These are phyloP conservation scores for Erebia palarica DNA, from an alignment of 2,888 invertebrate species.

Conservation along the genomic window DNA sequence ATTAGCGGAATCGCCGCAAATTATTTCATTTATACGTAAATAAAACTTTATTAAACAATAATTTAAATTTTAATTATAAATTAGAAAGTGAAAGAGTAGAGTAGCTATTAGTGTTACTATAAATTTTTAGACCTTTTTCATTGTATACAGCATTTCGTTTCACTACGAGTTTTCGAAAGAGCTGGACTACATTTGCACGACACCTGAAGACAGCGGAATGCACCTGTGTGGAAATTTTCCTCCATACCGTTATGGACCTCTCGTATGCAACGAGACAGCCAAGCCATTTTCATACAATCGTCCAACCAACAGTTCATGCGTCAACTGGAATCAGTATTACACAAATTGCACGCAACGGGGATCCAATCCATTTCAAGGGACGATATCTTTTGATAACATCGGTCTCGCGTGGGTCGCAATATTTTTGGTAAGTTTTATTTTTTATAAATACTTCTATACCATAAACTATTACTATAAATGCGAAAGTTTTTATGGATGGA, in stretches of 20 bases:
- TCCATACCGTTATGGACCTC: conserved; percentile 87
- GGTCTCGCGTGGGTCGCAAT: conserved; percentile 99
- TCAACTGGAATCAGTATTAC: conserved; percentile 99
- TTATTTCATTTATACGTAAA: not conserved
- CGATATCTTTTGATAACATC: conserved; percentile 99
- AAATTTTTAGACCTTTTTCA: conserved; percentile 20
- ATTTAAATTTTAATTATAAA: not conserved
- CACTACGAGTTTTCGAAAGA: conserved; percentile 94
- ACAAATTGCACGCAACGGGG: conserved; percentile 96
- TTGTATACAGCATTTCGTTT: conserved; percentile 84
- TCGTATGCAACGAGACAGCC: conserved; percentile 90
- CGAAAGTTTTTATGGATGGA: too few species aligned
- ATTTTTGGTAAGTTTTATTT: conserved; percentile 91
- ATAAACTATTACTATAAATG: too few species aligned
- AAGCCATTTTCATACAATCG: conserved; percentile 82
- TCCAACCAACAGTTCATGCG: conserved; percentile 90
- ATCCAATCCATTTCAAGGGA: conserved; percentile 98
- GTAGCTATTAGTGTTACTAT: not conserved
- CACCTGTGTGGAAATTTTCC: conserved; percentile 94
- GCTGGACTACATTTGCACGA: conserved; percentile 98
- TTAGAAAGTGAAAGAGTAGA: too few species aligned
- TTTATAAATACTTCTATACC: not conserved
- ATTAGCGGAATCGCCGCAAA: conserved; percentile 20
- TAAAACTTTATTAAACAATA: not conserved
- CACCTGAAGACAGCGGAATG: conserved; percentile 96